Base-by-base conservation (phyloP, 2,113 vertebrate genomes). In the Nibea coibor region DNA sequence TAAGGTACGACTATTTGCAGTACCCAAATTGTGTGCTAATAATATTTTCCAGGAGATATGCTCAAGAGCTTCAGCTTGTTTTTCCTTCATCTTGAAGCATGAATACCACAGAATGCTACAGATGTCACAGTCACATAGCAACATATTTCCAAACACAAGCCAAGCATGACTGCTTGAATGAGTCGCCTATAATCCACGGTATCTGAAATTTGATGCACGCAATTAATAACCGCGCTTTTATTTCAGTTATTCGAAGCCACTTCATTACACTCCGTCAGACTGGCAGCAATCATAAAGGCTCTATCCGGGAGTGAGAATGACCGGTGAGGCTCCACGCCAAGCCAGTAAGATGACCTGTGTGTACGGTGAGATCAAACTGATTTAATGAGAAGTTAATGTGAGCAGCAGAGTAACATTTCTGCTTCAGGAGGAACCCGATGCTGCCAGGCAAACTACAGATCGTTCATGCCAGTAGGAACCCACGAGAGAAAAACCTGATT, bases 401-500 rank as follows among this genome's bases (percentile, higher is more conserved):
- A 83, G 69, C 17, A 73, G 47, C 10, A 1, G 59, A 76, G 64
- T 64, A 68, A 65, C 74, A 69, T 83, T 81, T 88, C 64, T 74
- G 22, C 73, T 77, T 31, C 51, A 86, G 35, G 83, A 75, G 84
- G 79, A 93, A 89, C 77, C 62, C 51, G 77, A 84, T 63, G 61
- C 89, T 71, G 66, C 48, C 62, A 58, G 80, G 57, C 88, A 81
- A 48, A 54, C 82, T 74, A 26, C 68, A 75, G 77, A 84, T 76
- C 75, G 72, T 72, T 59, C 59, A 31, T 75, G 70, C 66, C 74
- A 53, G 71, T 58, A 73, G 78, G 72, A 88, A 83, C 65, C 75
- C 80, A 74, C 1, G 12, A 87, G 50, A 68, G 86, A 86, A 88
- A 90, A 88, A 90, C 81, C 67, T 12, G 73, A 91, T 56, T 90